Evolutionary conservation across 2,113 vertebrate genomes (phyloP), one percentile per base, ranked within the genome.

Genomic region (Dicentrarchus labrax): DNA sequence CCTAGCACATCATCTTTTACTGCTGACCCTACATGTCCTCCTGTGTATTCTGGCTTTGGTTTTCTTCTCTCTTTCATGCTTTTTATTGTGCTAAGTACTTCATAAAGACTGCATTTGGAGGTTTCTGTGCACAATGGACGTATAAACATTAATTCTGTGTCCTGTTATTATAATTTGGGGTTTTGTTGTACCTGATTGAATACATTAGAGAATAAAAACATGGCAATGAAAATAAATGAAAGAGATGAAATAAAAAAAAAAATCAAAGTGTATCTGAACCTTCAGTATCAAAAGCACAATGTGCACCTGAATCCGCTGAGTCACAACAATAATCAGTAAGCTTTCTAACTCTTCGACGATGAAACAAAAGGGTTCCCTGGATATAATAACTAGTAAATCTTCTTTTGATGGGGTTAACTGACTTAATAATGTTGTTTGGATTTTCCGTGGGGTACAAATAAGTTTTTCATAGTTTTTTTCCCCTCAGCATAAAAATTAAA

Each of bases 401-500:
- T 71, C 51, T 72, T 82, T 80, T 86, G 56, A 84, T 76, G 66
- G 30, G 68, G 59, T 83, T 79, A 79, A 80, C 56, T 6, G 51
- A 77, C 67, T 83, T 88, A 84, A 91, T 87, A 83, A 64, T 60
- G 43, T 87, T 73, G 45, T 64, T 73, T 76, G 65, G 51, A 76
- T 74, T 71, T 74, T 85, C 78, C 61, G 50, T 43, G 60, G 39
- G 66, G 53, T 66, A 75, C 51, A 80, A 89, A 65, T 61, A 81
- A 21, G 53, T 82, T 88, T 77, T 67, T 13, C 54, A 47, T 72
- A 66, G 75, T 78, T 86, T 70, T 73, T 73, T 50, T 21, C 60
- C 43, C 60, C 62, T 16, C 64, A 57, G 56, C 43, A 60, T 19
- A 78, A 74, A 88, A 73, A 36, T 60, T 36, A 5, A 4, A 48